These are phyloP conservation scores for Mustela nigripes DNA, from an alignment of 2,113 vertebrate genomes.

Conservation along the genomic window DNA sequence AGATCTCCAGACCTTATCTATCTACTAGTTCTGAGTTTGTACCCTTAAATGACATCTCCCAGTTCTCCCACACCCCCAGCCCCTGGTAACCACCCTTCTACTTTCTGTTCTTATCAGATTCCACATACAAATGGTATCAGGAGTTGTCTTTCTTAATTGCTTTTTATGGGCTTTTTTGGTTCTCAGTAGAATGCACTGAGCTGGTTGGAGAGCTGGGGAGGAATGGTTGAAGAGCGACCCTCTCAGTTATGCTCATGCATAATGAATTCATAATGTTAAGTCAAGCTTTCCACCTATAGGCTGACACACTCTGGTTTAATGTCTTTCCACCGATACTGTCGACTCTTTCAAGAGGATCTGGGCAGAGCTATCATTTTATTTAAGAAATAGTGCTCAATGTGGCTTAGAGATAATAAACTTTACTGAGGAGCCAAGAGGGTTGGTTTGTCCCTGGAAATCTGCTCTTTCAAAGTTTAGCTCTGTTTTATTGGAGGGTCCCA, in stretches of 20 bases:
- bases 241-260: rapidly evolving
- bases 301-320: background rate
- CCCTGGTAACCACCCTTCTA: background rate
- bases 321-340: background rate
- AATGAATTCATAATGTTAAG: background rate
- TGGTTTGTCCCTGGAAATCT: constrained; percentile 59
- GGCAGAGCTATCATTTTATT: constrained; percentile 1
- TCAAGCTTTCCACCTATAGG: background rate
- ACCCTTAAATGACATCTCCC: too few species aligned
- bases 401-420: constrained; percentile 35
- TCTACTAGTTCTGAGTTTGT: background rate
- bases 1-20: background rate
- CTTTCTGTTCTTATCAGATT: background rate
- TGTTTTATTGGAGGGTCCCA: constrained; percentile 49
- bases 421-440: background rate
- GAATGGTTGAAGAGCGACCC: rapidly evolving
- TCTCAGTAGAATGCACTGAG: background rate
- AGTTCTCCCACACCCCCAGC: background rate
- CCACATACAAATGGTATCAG: background rate
- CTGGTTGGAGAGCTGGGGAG: background rate
- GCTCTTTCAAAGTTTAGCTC: constrained; percentile 63
- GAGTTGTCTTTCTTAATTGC: background rate
- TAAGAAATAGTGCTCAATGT: background rate
- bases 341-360: background rate
- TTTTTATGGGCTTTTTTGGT: background rate